Evolutionary conservation across 1,140 invertebrate genomes (phyloP), one percentile per base, ranked within the genome.

Genomic region (Aphelinus certus): DNA sequence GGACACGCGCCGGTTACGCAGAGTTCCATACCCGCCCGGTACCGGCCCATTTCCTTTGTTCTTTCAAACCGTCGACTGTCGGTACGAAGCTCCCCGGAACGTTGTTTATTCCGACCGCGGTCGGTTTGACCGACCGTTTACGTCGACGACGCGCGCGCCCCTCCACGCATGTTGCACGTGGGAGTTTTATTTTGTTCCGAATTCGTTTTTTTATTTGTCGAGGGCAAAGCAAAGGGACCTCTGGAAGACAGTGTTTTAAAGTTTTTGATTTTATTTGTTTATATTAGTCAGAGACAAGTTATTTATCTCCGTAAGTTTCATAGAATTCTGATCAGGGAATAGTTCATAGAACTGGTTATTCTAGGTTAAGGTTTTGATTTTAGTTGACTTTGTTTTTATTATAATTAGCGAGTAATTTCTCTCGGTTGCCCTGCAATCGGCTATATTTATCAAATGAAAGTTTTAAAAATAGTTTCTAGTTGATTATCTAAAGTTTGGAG

Each of bases 351-450:
- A 53, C 47, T 67, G 49, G 47, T 6, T 43, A 42, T 1, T 58
- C 55, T 70, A 58, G 46, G 10, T n/a, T 70, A 75, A 64, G 60
- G 55, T 75, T 75, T 75, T 58, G 51, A 64, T 71, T 65, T 65
- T 70, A 75, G 45, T 51, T 1, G 45, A 46, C 62, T 57, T 57
- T 7, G 3, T 48, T 69, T 74, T 73, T 69, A 3, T 57, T 75
- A 42, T 51, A 48, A 51, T 7, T 69, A 70, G 60, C 46, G 45
- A 49, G 46, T 70, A 69, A 26, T 10, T 75, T 58, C 70, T 69
- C 26, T 10, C 7, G 26, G 56, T 71, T 46, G 55, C 3, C 55
- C 5, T 75, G 66, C 73, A 75, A 70, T 75, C 48, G 56, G 55
- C 42, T 68, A 53, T 62, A 43, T 75, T 57, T 48, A 49, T 49